Percentiles rank a stretch among this genome's conserved stretches.
These are phyloP conservation scores for Bradypodion ventrale DNA, from an alignment of 2,797 vertebrate species.

Conservation along the genomic window DNA sequence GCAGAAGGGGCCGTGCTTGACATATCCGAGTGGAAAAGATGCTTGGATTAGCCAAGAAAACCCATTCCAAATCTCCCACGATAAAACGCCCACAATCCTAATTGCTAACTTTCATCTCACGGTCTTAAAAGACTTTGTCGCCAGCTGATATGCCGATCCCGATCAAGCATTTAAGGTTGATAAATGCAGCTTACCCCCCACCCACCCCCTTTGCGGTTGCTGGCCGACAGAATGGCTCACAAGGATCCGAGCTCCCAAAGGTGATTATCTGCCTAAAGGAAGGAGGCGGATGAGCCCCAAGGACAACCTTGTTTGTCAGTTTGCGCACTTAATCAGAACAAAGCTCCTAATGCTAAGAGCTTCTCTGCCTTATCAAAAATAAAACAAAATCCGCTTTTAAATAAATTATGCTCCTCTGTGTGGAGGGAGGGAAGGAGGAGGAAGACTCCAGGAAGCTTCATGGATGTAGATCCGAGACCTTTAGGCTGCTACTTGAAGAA, in stretches of 20 bases:
- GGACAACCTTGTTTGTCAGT: slow-evolving; percentile 82
- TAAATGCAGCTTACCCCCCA: slow-evolving; percentile 79
- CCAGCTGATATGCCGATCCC: slow-evolving; percentile 76
- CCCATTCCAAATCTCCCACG: slow-evolving; percentile 76
- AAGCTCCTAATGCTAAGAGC: slow-evolving; percentile 77
- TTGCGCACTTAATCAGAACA: slow-evolving; percentile 78
- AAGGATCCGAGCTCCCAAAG: slow-evolving; percentile 74
- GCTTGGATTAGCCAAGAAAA: slow-evolving; percentile 74
- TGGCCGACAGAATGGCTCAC: slow-evolving; percentile 72
- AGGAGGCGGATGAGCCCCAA: slow-evolving; percentile 79
- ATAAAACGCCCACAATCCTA: slow-evolving; percentile 83
- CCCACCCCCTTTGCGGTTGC: slow-evolving; percentile 64
- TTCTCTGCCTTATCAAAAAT: slow-evolving; percentile 75
- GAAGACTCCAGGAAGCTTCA: not conserved
- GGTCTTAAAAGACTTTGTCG: slow-evolving; percentile 72
- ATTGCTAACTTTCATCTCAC: slow-evolving; percentile 78
- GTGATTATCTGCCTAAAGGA: slow-evolving; percentile 88
- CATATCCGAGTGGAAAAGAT: slow-evolving; percentile 72
- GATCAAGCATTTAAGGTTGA: slow-evolving; percentile 87
- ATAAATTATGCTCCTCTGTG: slow-evolving; percentile 66
- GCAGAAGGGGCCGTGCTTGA: slow-evolving; percentile 67
- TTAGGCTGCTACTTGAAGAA: slow-evolving; percentile 36
- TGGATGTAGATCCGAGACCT: not conserved
- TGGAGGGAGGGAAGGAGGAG: slow-evolving; percentile 8
- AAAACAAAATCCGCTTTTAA: slow-evolving; percentile 77